A percentile compares a stretch with the other conserved stretches of the same genome.
Evolutionary conservation across 2,113 vertebrate species (phyloP).

Genomic region (Entelurus aequoreus): DNA sequence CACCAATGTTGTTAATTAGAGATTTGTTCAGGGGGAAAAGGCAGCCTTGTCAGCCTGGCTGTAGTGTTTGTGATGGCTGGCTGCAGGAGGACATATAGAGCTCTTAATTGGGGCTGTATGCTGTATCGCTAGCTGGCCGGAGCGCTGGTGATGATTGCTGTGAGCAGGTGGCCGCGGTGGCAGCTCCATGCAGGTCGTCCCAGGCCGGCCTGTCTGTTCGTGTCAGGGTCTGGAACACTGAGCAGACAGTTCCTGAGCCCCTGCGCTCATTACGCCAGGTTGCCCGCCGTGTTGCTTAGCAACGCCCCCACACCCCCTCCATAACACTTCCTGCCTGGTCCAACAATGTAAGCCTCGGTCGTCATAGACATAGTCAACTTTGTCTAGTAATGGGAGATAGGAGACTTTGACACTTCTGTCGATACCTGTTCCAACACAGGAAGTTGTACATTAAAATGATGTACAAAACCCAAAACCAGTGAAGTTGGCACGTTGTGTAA

Average conservation of each 20-base stretch:
- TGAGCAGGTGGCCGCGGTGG: conserved; percentile 78
- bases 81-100: conserved; percentile 73
- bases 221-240: conserved; percentile 77
- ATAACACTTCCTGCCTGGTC: conserved; percentile 59
- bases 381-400: conserved; percentile 25
- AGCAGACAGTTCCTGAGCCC: conserved; percentile 75
- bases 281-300: conserved; percentile 61
- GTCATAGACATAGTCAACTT: conserved; percentile 30
- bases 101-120: conserved; percentile 81
- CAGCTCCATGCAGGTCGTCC: conserved; percentile 66
- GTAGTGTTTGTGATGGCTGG: conserved; percentile 80
- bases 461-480: too few species aligned
- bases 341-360: conserved; percentile 39
- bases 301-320: conserved; percentile 60
- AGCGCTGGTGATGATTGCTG: conserved; percentile 74
- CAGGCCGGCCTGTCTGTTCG: conserved; percentile 74
- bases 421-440: background rate
- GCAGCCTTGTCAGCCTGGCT: conserved; percentile 76
- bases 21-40: conserved; percentile 68
- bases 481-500: too few species aligned
- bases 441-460: background rate
- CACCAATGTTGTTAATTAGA: conserved; percentile 75
- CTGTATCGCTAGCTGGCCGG: conserved; percentile 71
- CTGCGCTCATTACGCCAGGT: conserved; percentile 67
- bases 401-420: conserved; percentile 5